These are phyloP conservation scores for Epiblema foenella DNA, from an alignment of 2,888 invertebrate genomes.

Conservation along the genomic window DNA sequence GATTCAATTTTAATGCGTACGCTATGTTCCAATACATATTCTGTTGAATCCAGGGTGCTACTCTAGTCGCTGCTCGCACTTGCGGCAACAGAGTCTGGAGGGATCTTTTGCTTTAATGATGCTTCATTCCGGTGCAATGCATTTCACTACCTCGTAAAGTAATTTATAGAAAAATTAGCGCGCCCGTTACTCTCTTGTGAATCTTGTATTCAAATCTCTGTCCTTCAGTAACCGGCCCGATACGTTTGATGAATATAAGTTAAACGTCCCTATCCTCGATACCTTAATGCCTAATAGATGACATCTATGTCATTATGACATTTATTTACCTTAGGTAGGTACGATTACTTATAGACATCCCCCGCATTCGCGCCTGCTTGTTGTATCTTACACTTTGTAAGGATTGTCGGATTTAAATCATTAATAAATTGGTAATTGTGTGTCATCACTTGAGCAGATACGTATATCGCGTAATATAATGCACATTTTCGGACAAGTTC, in stretches of 20 bases:
- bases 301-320: no score
- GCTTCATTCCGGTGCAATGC: background rate
- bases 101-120: background rate
- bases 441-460: conserved; percentile 50
- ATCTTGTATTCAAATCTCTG: background rate
- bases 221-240: background rate
- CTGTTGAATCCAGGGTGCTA: conserved; percentile 70
- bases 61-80: conserved; percentile 50
- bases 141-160: background rate
- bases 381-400: no score
- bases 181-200: background rate
- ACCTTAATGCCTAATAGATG: no score
- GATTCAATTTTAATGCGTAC: conserved; percentile 52
- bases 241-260: background rate
- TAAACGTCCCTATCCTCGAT: no score
- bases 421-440: conserved; percentile 12
- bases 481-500: background rate
- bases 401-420: background rate
- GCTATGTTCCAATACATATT: conserved; percentile 51
- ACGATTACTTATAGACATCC: background rate
- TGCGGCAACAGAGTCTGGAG: background rate
- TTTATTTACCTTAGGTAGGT: no score
- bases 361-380: background rate
- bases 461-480: conserved; percentile 50
- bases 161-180: background rate